These are phyloP conservation scores for Poicephalus gulielmi DNA, from an alignment of 2,113 vertebrate species.

Conservation along the genomic window DNA sequence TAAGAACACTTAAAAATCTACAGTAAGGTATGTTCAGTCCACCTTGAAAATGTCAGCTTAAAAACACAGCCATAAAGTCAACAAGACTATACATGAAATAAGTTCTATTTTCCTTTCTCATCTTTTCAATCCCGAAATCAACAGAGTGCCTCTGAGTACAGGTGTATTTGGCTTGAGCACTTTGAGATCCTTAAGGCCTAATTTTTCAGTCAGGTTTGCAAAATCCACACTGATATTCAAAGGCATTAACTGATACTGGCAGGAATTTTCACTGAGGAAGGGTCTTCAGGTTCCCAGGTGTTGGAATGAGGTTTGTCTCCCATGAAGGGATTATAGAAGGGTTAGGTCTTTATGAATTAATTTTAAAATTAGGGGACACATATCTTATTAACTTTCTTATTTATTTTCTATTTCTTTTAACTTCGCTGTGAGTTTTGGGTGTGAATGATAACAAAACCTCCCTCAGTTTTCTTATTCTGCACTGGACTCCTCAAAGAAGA, in stretches of 20 bases:
- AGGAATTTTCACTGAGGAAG: neutral
- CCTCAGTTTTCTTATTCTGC: neutral
- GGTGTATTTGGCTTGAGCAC: neutral
- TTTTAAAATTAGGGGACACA: neutral
- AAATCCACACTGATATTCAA: neutral
- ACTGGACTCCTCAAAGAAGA: neutral
- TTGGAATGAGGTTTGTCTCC: neutral
- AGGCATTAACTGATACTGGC: neutral
- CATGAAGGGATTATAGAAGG: neutral
- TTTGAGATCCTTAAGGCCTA: neutral
- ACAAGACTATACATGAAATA: conserved; percentile 9
- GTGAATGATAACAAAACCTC: neutral
- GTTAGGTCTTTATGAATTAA: neutral
- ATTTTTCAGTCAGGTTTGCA: conserved; percentile 3
- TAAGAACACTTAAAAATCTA: neutral
- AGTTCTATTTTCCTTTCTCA: neutral
- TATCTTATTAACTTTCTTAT: neutral
- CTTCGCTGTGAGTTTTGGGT: neutral
- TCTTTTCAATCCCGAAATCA: conserved; percentile 41
- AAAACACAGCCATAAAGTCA: conserved; percentile 26
- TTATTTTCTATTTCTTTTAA: neutral
- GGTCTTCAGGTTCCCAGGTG: neutral
- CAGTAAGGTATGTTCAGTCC: conserved; percentile 13
- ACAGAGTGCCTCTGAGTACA: neutral
- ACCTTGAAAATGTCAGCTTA: conserved; percentile 28